Evolutionary conservation across 2,113 vertebrate species (phyloP), one percentile per base, ranked within the genome.

Genomic region (Odobenus rosmarus): DNA sequence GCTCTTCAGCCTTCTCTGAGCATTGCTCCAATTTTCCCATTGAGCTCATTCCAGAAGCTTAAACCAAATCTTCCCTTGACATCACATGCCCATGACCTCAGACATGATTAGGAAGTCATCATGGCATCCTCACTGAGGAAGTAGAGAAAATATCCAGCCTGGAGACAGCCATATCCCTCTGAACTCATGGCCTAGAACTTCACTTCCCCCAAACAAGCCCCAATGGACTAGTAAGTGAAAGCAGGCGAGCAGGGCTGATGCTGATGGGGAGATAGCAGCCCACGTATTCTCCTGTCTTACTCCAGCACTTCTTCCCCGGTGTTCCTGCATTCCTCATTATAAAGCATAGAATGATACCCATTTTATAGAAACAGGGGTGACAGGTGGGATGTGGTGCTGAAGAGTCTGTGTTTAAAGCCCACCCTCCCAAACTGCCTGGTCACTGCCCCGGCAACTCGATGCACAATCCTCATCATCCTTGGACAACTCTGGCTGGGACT

Each of bases 31-130:
- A 64, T 96, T 49, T 95, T 85, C 91, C 95, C 91, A 87, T 11
- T 88, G 57, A 95, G 62, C 74, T 96, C 83, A 77, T 76, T 92
- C 83, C 92, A 55, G 57, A 97, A 97, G 71, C 46, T 84, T 97
- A 97, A 93, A 91, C 82, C 91, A 93, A 95, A 96, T 59, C 92
- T 88, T 93, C 64, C 79, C 89, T 76, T 88, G 84, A 84, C 28
- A 83, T 93, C 88, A 82, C 74, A 93, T 23, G 14, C 36, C 86
- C 33, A 55, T 88, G 82, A 95, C 83, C 69, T 89, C 62, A 90
- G 83, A 84, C 51, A 87, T 46, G 57, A 92, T n/a, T 77, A 92
- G 57, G 83, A 83, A 83, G 86, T 97, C 53, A 36, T 80, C 69
- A 31, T 42, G 77, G 53, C 74, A 93, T 59, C 82, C 86, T 83